Base-by-base conservation (phyloP, 2,113 vertebrate genomes). In the Larimichthys crocea region DNA sequence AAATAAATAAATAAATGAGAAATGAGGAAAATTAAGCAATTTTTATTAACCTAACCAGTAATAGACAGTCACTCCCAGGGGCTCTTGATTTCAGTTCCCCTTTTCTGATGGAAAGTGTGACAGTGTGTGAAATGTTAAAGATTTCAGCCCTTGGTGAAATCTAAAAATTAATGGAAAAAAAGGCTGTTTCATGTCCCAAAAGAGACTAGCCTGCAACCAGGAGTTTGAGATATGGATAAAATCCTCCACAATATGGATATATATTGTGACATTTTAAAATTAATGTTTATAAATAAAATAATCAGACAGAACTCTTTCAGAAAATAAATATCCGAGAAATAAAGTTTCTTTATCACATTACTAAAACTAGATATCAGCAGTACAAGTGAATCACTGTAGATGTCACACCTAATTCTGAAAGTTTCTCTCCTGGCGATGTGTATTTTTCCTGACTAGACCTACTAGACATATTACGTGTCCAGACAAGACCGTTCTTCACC, bases 41-140 rank as follows among this genome's bases (percentile, higher is more conserved):
- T 64, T 44, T 64, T 53, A 42, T 74, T 63, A 74, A 55, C 60
- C 31, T 42, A 14, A 75, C 19, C 44, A 62, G 15, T 17, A 73
- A 63, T 19, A 15, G 53, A 35, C 60, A 24, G 60, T 64, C 73
- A 61, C 6, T 49, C 7, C 10, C 55, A 26, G 46, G 46, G 60
- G 73, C 60, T 50, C 49, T 50, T 15, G 12, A 48, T 48, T 50
- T 50, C 49, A 50, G 19, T 50, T 50, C 7, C 49, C 49, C 15
- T 5, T 48, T 14, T 14, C 46, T 48, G 14, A 48, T 48, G 46
- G 12, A 48, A 15, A 48, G 46, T 14, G 46, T 49, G 26, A 68
- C 11, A 15, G 12, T 59, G 15, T 46, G n/a, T 55, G 6, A 10
- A 75, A 55, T 44, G 7, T 52, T 52, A 20, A 20, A 20, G 60